Base-by-base conservation (phyloP, 2,888 invertebrate genomes). In the Chromoteleia sp. region DNA sequence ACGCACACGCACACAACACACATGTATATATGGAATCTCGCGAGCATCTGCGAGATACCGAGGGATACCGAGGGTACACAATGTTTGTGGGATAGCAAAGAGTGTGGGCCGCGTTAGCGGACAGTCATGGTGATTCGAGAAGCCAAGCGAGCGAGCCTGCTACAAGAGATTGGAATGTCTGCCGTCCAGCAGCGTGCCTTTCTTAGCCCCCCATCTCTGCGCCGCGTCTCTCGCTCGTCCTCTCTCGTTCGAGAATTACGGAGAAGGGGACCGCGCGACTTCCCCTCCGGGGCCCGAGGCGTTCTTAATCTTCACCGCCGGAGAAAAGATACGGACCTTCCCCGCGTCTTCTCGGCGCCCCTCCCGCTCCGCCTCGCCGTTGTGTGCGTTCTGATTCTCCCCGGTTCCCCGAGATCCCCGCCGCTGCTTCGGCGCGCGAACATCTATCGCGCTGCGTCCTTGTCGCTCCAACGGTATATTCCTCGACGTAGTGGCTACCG, bases 131-230 rank as follows among this genome's bases (percentile, higher is more conserved):
- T 86, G 87, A 87, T 85, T 87, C 86, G 56, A 65, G 84, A 61
- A 82, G 82, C 86, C 86, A 86, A 79, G 84, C 85, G 80, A 83
- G 85, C 85, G 59, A 82, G 84, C 87, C 85, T 87, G 88, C 89
- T 88, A 89, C 89, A 89, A 89, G 89, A 90, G 91, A 91, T 90
- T 90, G 91, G 91, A 91, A 91, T 90, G 89, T 90, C 88, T 90
- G 88, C 87, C 86, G 87, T 88, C 87, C 88, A 80, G 78, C 75
- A 59, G 61, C 76, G 58, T 73, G 75, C 77, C 79, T 83, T 82
- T 76, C 71, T 73, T 45, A 79, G 75, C 25, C 25, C 6, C 50
- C 43, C 70, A 41, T 58, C 70, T 36, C 59, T 30, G 36, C 25
- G 59, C 73, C 78, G 48, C 67, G 45, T 70, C 76, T 61, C 68